Evolutionary conservation across 2,113 vertebrate genomes (phyloP).

Genomic region (Dermatemys mawii): DNA sequence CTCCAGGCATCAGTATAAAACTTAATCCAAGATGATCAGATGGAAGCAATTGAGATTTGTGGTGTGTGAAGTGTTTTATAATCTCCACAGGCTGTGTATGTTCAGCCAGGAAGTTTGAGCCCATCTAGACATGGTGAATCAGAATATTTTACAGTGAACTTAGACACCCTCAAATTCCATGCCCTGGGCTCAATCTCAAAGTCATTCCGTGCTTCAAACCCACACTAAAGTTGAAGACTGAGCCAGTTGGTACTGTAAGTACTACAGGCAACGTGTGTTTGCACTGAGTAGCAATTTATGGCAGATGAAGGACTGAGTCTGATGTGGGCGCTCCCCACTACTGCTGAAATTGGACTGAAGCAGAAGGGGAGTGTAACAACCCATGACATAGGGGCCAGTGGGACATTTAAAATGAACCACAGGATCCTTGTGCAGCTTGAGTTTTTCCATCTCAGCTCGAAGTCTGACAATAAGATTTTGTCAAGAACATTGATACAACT

Average conservation of each 20-base stretch:
- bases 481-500: background rate
- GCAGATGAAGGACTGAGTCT: background rate
- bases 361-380: background rate
- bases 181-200: background rate
- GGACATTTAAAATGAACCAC: background rate
- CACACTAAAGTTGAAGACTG: background rate
- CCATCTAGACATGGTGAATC: background rate
- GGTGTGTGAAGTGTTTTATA: background rate
- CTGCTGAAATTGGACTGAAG: background rate
- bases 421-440: background rate
- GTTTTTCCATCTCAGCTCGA: background rate
- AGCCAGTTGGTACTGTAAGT: background rate
- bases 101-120: background rate
- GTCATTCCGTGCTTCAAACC: background rate
- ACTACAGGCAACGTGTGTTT: background rate
- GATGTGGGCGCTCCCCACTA: background rate
- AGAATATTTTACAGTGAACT: background rate
- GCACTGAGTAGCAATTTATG: background rate
- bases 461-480: background rate
- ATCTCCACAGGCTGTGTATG: background rate
- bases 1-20: background rate
- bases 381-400: background rate
- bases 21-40: background rate
- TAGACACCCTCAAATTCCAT: background rate
- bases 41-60: background rate